A percentile compares a stretch with the other conserved stretches of the same genome.
These are phyloP conservation scores for Globodera ellingtonae DNA, from an alignment of 1,140 invertebrate species.

Conservation along the genomic window DNA sequence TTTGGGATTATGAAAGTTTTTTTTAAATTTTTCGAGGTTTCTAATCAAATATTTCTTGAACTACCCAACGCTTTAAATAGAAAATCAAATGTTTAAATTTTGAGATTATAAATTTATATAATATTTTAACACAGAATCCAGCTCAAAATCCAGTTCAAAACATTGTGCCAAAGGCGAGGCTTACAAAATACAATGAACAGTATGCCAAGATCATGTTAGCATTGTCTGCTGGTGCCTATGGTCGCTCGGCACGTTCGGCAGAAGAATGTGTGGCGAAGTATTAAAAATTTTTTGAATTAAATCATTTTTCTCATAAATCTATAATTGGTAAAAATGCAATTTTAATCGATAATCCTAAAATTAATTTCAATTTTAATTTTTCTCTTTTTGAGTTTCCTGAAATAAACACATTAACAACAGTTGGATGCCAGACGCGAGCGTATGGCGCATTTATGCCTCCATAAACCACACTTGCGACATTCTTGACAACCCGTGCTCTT, in stretches of 20 bases:
- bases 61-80: too few relatives aligned
- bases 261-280: conserved; percentile 36
- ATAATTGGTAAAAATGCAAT: too few relatives aligned
- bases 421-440: background rate
- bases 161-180: background rate
- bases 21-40: background rate
- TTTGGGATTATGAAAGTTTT: too few relatives aligned
- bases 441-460: conserved; percentile 8
- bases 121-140: background rate
- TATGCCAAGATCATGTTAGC: conserved; percentile 38
- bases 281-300: conserved; percentile 5
- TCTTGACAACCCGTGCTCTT: conserved; percentile 21
- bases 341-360: background rate
- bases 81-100: too few relatives aligned
- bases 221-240: conserved; percentile 47
- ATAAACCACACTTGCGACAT: conserved; percentile 11
- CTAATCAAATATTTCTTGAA: background rate
- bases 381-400: background rate
- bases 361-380: conserved; percentile 1
- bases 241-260: background rate
- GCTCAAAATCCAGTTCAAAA: background rate
- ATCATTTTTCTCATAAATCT: background rate
- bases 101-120: too few relatives aligned
- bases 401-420: background rate
- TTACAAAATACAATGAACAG: conserved; percentile 45